These are phyloP conservation scores for Agrilus planipennis DNA, from an alignment of 1,140 invertebrate genomes.

Conservation along the genomic window DNA sequence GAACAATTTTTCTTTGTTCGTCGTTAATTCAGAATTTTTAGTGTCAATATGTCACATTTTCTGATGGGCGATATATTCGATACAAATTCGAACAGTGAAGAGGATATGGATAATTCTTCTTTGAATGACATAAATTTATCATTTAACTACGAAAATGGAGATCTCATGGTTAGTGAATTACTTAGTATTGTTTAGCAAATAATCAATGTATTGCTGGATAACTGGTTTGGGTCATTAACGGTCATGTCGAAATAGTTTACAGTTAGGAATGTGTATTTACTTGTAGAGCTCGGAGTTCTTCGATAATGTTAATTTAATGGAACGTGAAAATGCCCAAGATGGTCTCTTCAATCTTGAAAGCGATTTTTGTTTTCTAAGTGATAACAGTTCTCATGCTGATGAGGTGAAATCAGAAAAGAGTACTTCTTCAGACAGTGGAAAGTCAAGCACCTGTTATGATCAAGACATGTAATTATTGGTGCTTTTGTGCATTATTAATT, in stretches of 20 bases:
- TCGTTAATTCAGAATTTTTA: background rate
- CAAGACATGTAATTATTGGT: background rate
- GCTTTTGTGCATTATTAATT: background rate
- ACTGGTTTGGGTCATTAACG: background rate
- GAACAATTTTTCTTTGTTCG: background rate
- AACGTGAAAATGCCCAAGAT: slow-evolving; percentile 24
- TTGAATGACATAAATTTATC: slow-evolving; percentile 20
- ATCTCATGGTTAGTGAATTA: slow-evolving; percentile 25
- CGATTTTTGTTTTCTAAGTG: slow-evolving; percentile 25
- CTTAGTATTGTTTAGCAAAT: slow-evolving; percentile 8
- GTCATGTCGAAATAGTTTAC: background rate
- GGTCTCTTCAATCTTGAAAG: slow-evolving; percentile 18
- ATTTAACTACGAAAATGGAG: slow-evolving; percentile 23
- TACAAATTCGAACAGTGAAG: slow-evolving; percentile 5
- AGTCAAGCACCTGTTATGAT: slow-evolving; percentile 7
- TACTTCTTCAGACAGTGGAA: slow-evolving; percentile 25
- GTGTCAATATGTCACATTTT: slow-evolving; percentile 3
- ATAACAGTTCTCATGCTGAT: slow-evolving; percentile 22
- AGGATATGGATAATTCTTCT: slow-evolving; percentile 6
- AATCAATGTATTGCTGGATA: background rate
- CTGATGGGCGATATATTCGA: slow-evolving; percentile 4
- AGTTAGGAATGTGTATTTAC: slow-evolving; percentile 10
- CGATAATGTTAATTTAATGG: slow-evolving; percentile 29
- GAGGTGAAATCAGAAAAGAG: slow-evolving; percentile 21
- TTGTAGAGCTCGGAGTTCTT: slow-evolving; percentile 32